Conservation (phyloP, 2,888 invertebrate species). For the Epinotia brunnichana region DNA sequence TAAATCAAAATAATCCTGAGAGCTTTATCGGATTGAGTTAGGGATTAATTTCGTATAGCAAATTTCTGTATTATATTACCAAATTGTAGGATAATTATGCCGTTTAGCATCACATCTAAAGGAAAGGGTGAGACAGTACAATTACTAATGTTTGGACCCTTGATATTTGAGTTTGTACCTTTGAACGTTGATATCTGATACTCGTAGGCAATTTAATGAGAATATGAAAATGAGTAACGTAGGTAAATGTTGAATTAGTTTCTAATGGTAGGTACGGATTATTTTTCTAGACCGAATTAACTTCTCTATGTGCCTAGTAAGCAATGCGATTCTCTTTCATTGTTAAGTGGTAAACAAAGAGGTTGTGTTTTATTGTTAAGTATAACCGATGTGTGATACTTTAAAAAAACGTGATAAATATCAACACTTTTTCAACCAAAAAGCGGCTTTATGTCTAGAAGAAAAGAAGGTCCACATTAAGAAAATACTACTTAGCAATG, state of each 20-base stretch:
- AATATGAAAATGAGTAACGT: conserved; percentile 1
- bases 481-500: too few relatives aligned
- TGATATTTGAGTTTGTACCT: conserved; percentile 30
- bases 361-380: too few relatives aligned
- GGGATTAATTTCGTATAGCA: neutral
- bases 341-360: too few relatives aligned
- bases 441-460: too few relatives aligned
- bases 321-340: too few relatives aligned
- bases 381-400: too few relatives aligned
- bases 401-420: too few relatives aligned
- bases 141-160: conserved; percentile 30
- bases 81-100: conserved; percentile 20
- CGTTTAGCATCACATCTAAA: conserved; percentile 14
- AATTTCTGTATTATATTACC: conserved; percentile 5
- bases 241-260: neutral
- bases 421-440: too few relatives aligned
- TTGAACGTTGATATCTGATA: conserved; percentile 18
- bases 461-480: too few relatives aligned
- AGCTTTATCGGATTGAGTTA: neutral
- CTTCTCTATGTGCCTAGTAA: too few relatives aligned
- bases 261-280: neutral
- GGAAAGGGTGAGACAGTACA: conserved; percentile 1
- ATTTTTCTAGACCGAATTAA: too few relatives aligned
- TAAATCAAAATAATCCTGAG: neutral
- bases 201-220: conserved; percentile 1